Percentiles rank a stretch among this genome's conserved stretches.
phyloP scores from a whole-genome alignment of 2,113 vertebrate species.

The Microtus montanus region DNA sequence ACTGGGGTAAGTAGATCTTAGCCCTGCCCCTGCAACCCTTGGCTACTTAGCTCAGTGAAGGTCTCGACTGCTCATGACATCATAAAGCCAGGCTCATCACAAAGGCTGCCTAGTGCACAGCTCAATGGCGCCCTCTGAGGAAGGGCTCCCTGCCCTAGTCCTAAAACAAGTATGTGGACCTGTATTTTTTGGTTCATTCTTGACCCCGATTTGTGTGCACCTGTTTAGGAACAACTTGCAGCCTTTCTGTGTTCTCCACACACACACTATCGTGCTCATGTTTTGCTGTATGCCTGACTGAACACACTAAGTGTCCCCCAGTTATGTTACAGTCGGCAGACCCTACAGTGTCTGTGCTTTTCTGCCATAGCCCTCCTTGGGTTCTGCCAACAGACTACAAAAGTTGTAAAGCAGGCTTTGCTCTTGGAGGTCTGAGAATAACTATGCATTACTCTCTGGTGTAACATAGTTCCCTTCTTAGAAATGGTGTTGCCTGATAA shows the following conservation, averaged over 20 bases:
- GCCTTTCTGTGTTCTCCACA: background rate
- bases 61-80: slow-evolving; percentile 19
- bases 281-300: background rate
- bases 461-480: background rate
- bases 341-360: background rate
- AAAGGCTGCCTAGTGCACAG: background rate
- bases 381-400: background rate
- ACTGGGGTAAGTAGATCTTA: background rate
- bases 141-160: background rate
- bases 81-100: background rate
- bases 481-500: slow-evolving; percentile 22
- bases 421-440: background rate
- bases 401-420: background rate
- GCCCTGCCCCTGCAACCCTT: background rate
- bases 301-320: background rate
- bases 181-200: background rate
- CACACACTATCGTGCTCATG: background rate
- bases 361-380: background rate
- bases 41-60: slow-evolving; percentile 52
- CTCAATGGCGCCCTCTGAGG: slow-evolving; percentile 28
- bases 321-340: background rate
- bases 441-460: background rate
- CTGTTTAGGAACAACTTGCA: background rate
- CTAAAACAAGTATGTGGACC: background rate
- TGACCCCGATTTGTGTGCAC: background rate